Base-by-base conservation (phyloP, 2,113 vertebrate species). In the Mobula birostris region DNA sequence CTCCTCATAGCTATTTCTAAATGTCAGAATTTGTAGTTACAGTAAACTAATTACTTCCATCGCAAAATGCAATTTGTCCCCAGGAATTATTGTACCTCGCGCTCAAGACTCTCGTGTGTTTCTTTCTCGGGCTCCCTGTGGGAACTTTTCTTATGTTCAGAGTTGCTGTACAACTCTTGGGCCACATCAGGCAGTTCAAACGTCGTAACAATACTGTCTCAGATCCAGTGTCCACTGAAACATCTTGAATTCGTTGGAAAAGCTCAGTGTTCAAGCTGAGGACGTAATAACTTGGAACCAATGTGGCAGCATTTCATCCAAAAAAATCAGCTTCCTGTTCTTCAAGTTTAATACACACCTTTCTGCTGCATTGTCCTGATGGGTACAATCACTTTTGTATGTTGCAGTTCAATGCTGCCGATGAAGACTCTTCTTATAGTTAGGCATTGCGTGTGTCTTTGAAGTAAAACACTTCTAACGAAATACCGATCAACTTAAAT, bases 361-460 rank as follows among this genome's bases (percentile, higher is more conserved):
- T 74, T 74, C 90, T 72, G 32, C 19, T 27, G 90, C 4, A 12
- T 24, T 72, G 66, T 14, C 91, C 12, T 6, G 7, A 48, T 29
- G 70, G 72, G 15, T 15, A 72, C 68, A 48, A 24, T 92, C n/a
- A 27, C 66, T 72, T 36, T 40, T 40, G 8, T 36, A 93, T 56
- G 6, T 90, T 19, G 61, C 85, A 90, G 61, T 90, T 61, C 94
- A 58, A 74, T 94, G 94, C 77, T 94, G 95, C 94, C 94, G 94
- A 94, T 61, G 58, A 66, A 32, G 19, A 88, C 58, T 8, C 66
- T 29, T 29, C 61, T 19, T 63, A 14, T 14, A 90, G 85, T 1
- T 29, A 32, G 85, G 29, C 85, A 66, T 32, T 90, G 29, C 7
- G 61, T 63, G n/a, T 3, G 14, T 2, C 32, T 90, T 32, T 90